Evolutionary conservation across 2,113 vertebrate species (phyloP), one percentile per base, ranked within the genome.

Genomic region (Gambusia affinis): DNA sequence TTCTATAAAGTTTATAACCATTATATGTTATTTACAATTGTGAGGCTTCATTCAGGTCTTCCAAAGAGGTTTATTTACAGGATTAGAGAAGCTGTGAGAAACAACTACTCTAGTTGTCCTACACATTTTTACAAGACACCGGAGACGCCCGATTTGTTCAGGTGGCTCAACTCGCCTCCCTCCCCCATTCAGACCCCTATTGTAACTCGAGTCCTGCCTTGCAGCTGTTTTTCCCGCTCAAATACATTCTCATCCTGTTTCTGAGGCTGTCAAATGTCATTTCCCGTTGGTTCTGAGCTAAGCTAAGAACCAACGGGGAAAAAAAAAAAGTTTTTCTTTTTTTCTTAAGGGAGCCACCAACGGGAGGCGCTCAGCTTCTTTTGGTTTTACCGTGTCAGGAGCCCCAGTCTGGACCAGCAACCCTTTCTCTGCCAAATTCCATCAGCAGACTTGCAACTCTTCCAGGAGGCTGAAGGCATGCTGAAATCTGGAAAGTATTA

Each of bases 401-500:
- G 80, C 67, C 75, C 78, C 60, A 28, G 81, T 82, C 73, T 79
- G 85, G 81, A 86, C 84, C 80, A 84, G 69, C 80, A 85, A 80
- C 81, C 51, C 85, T 73, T 92, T 91, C 90, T 88, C 87, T 77
- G 75, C 92, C 84, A 92, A 93, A 94, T 93, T 93, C 91, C 92
- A 91, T 93, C 90, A 92, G 88, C 85, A 88, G 88, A 92, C 84
- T 88, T 74, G 82, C 81, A 80, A 80, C 85, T 87, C 89, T 88
- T 92, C 90, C 89, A 93, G 82, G 78, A 91, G 85, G 84, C 84
- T 81, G 76, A 88, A 80, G 82, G 92, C 89, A 88, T 85, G 90
- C 88, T 61, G 89, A 91, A 94, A 94, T 94, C 93, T 95, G 94
- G 94, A 95, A 94, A 93, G 89, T 89, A 95, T 95, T 95, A 95